Percentiles rank a stretch among this genome's conserved stretches.
Evolutionary conservation across 2,888 invertebrate genomes (phyloP).

Genomic region (Drosophila mettleri): DNA sequence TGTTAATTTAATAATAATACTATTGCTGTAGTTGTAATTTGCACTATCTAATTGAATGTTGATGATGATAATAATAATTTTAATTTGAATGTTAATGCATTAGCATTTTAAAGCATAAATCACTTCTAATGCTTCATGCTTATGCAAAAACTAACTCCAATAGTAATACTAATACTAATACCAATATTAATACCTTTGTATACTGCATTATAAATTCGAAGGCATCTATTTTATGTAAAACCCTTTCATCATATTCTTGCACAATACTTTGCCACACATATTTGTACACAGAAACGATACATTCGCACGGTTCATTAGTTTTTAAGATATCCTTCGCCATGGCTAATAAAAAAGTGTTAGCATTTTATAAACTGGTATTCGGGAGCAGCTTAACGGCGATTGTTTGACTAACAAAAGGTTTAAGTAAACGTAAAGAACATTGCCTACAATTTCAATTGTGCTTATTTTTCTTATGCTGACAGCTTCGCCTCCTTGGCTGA

Average conservation of each 20-base stretch:
- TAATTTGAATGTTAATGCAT: background rate
- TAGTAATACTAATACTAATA: background rate
- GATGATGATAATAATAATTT: background rate
- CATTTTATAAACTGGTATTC: conserved; percentile 28
- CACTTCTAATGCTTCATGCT: background rate
- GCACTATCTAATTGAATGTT: too few relatives aligned
- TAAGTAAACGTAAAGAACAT: conserved; percentile 58
- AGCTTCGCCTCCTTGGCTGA: conserved; percentile 41
- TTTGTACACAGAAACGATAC: background rate
- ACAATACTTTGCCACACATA: background rate
- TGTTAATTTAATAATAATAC: background rate
- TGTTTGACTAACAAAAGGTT: conserved; percentile 45
- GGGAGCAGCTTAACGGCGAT: conserved; percentile 2
- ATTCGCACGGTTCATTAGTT: conserved; percentile 8
- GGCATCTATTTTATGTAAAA: too few relatives aligned
- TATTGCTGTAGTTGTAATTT: background rate
- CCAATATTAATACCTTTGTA: too few relatives aligned
- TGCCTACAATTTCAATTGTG: conserved; percentile 34
- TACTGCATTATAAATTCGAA: too few relatives aligned
- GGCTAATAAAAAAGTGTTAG: conserved; percentile 21
- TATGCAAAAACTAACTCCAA: background rate
- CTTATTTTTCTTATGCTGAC: conserved; percentile 24
- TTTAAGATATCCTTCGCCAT: conserved; percentile 17
- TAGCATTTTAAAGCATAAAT: too few relatives aligned
- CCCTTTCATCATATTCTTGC: background rate